Percentiles rank a stretch among this genome's conserved stretches.
Conservation (phyloP, 1,140 invertebrate genomes). For the Dryas iulia region DNA sequence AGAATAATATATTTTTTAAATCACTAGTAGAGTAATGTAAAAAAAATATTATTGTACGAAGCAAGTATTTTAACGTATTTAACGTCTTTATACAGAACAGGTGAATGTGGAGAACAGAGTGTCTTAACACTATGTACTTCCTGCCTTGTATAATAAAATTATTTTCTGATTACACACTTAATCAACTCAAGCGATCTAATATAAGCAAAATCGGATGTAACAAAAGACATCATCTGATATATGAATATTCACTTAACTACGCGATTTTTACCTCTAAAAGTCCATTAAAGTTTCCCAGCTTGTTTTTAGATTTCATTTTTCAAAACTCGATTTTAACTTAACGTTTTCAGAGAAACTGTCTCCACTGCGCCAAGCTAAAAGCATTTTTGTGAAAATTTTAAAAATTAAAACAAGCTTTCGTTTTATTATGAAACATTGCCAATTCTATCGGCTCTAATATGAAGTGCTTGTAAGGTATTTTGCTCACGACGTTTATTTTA, state of each 20-base stretch:
- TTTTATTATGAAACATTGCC: conserved; percentile 11
- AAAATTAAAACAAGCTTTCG: neutral
- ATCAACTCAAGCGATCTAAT: too few species aligned
- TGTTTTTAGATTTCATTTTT: neutral
- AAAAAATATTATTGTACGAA: too few species aligned
- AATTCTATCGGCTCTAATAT: neutral
- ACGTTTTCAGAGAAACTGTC: neutral
- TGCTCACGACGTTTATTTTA: too few species aligned
- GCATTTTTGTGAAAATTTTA: conserved; percentile 2
- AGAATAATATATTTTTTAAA: too few species aligned
- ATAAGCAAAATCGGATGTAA: neutral
- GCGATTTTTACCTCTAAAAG: neutral
- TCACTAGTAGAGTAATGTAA: too few species aligned
- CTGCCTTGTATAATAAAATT: too few species aligned
- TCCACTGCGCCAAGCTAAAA: neutral
- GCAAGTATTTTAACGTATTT: too few species aligned
- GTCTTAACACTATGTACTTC: too few species aligned
- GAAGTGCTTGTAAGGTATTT: too few species aligned
- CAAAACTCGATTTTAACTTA: neutral
- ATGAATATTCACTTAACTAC: neutral
- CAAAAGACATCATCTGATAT: neutral
- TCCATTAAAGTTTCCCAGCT: neutral
- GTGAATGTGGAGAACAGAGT: too few species aligned
- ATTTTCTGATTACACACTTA: too few species aligned
- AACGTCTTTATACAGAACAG: too few species aligned